Evolutionary conservation across 1,140 invertebrate genomes (phyloP).

Genomic region (Dinoponera quadriceps): DNA sequence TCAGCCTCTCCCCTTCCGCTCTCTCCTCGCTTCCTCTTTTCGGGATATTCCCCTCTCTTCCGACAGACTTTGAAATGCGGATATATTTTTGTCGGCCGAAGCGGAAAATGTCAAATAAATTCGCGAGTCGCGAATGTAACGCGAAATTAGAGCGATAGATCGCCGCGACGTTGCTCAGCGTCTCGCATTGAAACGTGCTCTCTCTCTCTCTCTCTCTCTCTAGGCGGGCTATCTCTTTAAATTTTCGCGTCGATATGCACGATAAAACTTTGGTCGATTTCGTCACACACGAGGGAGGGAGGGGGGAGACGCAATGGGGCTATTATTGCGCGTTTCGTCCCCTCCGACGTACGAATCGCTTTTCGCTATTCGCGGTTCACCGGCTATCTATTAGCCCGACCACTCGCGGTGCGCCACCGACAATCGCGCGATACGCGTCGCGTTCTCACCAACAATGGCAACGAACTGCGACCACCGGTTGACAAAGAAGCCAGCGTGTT

Average conservation of each 20-base stretch:
- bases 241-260: conserved; percentile 4
- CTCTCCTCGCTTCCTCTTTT: too few relatives aligned
- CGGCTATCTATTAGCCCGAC: conserved; percentile 6
- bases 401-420: conserved; percentile 3
- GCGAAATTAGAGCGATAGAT: too few relatives aligned
- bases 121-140: too few relatives aligned
- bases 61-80: too few relatives aligned
- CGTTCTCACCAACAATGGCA: conserved; percentile 12
- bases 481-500: not conserved
- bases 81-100: too few relatives aligned
- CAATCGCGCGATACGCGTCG: not conserved
- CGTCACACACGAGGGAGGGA: not conserved
- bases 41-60: too few relatives aligned
- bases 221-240: not conserved
- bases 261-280: conserved; percentile 39
- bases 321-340: conserved; percentile 18
- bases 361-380: not conserved
- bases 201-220: not conserved
- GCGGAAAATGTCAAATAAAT: too few relatives aligned
- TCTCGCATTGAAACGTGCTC: too few relatives aligned
- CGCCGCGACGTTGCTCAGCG: too few relatives aligned
- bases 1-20: too few relatives aligned
- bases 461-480: not conserved
- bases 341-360: not conserved
- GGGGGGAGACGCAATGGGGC: not conserved